Conservation (phyloP, 2,797 vertebrate genomes). For the Scleropages formosus region DNA sequence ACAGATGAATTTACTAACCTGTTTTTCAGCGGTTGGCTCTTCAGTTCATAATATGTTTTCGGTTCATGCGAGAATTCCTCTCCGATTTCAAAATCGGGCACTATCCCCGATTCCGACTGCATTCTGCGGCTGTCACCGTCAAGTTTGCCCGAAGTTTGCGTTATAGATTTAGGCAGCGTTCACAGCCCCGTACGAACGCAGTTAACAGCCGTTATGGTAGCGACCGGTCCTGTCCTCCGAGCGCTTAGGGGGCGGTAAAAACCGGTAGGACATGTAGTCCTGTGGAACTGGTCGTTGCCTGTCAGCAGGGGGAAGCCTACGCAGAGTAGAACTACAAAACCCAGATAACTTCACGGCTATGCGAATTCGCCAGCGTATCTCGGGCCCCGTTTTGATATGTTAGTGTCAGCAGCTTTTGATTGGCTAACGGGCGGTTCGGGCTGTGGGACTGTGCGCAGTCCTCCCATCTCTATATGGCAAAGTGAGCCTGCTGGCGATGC, state of each 20-base stretch:
- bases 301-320: not conserved
- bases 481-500: too few relatives aligned
- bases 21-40: conserved; percentile 91
- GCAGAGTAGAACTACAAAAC: conserved; percentile 58
- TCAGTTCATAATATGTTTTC: conserved; percentile 96
- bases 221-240: conserved; percentile 34
- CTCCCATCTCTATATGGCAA: too few relatives aligned
- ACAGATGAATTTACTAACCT: conserved; percentile 74
- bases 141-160: conserved; percentile 24
- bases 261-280: conserved; percentile 70
- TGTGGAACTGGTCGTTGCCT: not conserved
- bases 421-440: conserved; percentile 43
- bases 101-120: conserved; percentile 94
- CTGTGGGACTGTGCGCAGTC: too few relatives aligned
- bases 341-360: conserved; percentile 54
- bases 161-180: conserved; percentile 42
- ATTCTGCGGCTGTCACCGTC: conserved; percentile 65
- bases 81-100: conserved; percentile 90
- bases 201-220: conserved; percentile 49
- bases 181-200: conserved; percentile 50
- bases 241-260: conserved; percentile 27
- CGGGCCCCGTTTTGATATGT: conserved; percentile 49
- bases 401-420: conserved; percentile 67
- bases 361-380: conserved; percentile 22
- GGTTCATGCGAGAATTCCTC: conserved; percentile 94